phyloP scores from a whole-genome alignment of 1,140 invertebrate species.

The Dolichoris vasculosae region DNA sequence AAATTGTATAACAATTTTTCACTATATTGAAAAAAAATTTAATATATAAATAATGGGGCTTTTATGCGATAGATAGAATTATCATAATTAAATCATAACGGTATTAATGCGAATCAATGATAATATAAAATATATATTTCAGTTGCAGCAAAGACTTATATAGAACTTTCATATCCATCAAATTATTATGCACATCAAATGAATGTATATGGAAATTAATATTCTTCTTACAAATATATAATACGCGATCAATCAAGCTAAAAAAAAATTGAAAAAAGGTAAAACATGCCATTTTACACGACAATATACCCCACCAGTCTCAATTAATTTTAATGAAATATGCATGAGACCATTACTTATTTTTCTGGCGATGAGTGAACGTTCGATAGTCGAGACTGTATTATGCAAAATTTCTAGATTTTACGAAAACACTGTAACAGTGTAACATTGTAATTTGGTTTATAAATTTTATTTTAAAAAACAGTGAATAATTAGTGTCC shows the following conservation, averaged over 20 bases:
- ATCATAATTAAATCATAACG: not conserved
- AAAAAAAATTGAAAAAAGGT: constrained; percentile 7
- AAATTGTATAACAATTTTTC: not conserved
- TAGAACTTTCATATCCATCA: not conserved
- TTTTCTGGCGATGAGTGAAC: not conserved
- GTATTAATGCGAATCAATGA: not conserved
- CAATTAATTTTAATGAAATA: constrained; percentile 37
- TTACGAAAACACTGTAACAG: not conserved
- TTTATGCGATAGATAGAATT: not conserved
- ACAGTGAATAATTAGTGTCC: no score
- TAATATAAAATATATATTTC: not conserved
- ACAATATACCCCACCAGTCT: constrained; percentile 4
- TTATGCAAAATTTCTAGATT: not conserved
- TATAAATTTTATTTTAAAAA: not conserved
- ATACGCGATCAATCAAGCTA: constrained; percentile 37
- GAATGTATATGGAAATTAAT: not conserved
- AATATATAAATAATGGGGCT: not conserved
- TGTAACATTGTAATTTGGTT: not conserved
- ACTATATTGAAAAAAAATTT: not conserved
- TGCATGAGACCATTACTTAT: constrained; percentile 42
- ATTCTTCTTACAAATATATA: not conserved
- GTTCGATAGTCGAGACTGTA: not conserved
- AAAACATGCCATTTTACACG: not conserved
- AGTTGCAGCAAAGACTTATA: not conserved
- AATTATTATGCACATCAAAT: constrained; percentile 8